Base-by-base conservation (phyloP, 2,113 vertebrate genomes). In the Amphiprion ocellaris region DNA sequence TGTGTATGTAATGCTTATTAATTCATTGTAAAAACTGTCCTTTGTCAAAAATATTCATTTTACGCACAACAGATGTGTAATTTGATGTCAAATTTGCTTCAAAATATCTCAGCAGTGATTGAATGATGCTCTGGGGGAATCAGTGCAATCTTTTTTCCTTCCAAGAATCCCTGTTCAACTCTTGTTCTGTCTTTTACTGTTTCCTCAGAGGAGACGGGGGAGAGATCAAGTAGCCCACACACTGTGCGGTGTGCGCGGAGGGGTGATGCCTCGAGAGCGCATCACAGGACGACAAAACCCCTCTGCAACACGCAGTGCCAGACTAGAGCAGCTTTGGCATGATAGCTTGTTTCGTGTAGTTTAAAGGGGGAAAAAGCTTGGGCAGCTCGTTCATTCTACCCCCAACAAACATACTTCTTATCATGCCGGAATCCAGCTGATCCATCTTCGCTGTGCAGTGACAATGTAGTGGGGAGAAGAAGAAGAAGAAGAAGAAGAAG, bases 381-480 rank as follows among this genome's bases (percentile, higher is more conserved):
- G n/a, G 61, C n/a, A 63, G 2, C 60, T 69, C 70, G 21, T 46
- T 4, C 5, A 59, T 77, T 77, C 10, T 15, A 2, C 12, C 41
- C 41, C 41, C 41, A 14, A 44, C 15, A 78, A 50, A 81, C 67
- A 84, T 58, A 84, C 87, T 78, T 89, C 82, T 87, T 72, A 74
- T 78, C 63, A 79, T 71, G 74, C 11, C 10, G 75, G 86, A 79
- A 65, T 59, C 68, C 55, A 92, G 1, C 64, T 89, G 83, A 87
- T 90, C 54, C 54, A n/a, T 71, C 88, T 89, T 50, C 33, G 72
- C 81, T 1, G 92, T 26, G 19, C 55, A 67, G 61, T 49, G 56
- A 70, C 39, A 30, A 94, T 96, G 95, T 96, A 93, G 94, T 88
- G 89, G 88, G 90, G 90, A 80, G 91, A 12, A 23, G 46, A 72